Percentiles rank a stretch among this genome's conserved stretches.
Conservation (phyloP, 2,888 invertebrate genomes). For the Spodoptera exigua region DNA sequence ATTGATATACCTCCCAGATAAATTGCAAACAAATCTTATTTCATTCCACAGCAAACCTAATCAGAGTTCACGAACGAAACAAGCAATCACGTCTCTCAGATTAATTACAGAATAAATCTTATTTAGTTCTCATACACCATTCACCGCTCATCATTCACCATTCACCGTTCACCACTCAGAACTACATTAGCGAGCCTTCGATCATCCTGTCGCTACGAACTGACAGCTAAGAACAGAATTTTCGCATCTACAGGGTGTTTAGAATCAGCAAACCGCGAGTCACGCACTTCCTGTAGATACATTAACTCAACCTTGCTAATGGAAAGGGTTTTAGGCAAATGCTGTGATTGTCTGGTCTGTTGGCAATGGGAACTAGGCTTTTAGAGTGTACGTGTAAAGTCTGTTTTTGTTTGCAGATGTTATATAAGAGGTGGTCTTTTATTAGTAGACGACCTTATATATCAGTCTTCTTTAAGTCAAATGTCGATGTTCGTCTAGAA, state of each 20-base stretch:
- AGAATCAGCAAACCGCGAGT: constrained; percentile 46
- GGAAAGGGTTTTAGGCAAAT: constrained; percentile 23
- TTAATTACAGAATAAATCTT: no score
- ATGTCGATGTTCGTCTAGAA: background rate
- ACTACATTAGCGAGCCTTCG: constrained; percentile 29
- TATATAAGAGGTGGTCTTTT: no score
- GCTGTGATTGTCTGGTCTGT: background rate
- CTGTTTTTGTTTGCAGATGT: no score
- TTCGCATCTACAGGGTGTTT: constrained; percentile 39
- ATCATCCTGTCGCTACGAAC: constrained; percentile 33
- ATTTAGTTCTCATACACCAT: no score
- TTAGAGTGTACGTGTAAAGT: background rate
- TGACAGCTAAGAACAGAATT: constrained; percentile 28
- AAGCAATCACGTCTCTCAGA: no score
- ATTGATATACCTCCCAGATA: no score
- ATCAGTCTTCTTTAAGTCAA: no score
- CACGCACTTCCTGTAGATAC: constrained; percentile 47
- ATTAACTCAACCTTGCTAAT: constrained; percentile 52
- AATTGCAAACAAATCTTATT: no score
- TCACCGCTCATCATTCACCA: no score
- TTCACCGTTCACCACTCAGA: constrained; percentile 1
- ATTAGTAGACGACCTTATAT: no score
- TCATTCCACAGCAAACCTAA: no score
- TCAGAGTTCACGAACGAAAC: no score
- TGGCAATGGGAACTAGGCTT: background rate